Evolutionary conservation across 2,888 invertebrate species (phyloP), one percentile per base, ranked within the genome.

Genomic region (Phortica magna): DNA sequence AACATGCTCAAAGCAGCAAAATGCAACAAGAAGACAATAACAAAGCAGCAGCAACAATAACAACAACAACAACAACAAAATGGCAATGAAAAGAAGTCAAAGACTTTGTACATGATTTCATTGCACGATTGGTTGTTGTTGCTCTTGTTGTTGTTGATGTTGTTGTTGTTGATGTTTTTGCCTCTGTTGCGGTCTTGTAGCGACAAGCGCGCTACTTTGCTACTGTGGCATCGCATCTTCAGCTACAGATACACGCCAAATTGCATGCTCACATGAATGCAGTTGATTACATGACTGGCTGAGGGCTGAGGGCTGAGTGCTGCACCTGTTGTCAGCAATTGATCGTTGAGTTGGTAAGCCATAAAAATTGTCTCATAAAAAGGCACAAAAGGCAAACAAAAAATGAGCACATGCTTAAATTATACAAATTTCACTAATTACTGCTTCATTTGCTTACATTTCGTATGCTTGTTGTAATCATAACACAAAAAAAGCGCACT

Each of bases 21-120:
- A 77, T 76, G 83, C 85, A 87, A 87, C 83, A 48, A 48, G 3
- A 48, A 12, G 7, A 12, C 1, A 68, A 7, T 39, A 68, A 41
- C 10, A 68, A 68, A 68, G 42, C n/a, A n/a, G n/a, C n/a, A n/a
- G n/a, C n/a, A 22, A 65, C 65, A 65, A 65, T 10, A 65, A 65
- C 65, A 64, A 14, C 64, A 64, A 64, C 42, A 17, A 31, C 73
- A 48, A 64, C 48, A 59, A 39, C 22, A 64, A 64, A 42, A 68
- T 17, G 17, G 17, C 87, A 86, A 84, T 83, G 84, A 84, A 85
- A 87, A 85, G 87, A 85, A 85, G 88, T 85, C 85, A 85, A 85
- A 85, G 88, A 85, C 87, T 88, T 85, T 85, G 88, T 88, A 83
- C 85, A 87, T 87, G 87, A 85, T 81, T 85, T 85, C 85, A 88